A percentile compares a stretch with the other conserved stretches of the same genome.
Evolutionary conservation across 2,113 vertebrate genomes (phyloP).

Genomic region (Hippoglossus stenolepis): DNA sequence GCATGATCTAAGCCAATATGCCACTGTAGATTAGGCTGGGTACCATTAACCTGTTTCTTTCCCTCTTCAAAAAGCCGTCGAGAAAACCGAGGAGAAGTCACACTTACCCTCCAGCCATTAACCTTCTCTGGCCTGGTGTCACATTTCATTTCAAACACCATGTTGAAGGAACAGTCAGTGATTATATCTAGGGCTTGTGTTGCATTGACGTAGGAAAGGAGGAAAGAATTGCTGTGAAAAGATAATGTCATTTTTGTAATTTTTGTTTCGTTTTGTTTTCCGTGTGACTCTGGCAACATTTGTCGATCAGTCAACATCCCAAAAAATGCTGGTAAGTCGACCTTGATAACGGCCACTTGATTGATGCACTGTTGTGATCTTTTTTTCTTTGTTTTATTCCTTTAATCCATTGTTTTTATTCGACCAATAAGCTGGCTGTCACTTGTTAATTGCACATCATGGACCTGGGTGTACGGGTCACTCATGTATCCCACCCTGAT

Average conservation of each 20-base stretch:
- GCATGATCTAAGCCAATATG: conserved; percentile 15
- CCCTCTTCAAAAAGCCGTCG: conserved; percentile 1
- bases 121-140: conserved; percentile 26
- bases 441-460: conserved; percentile 82
- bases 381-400: conserved; percentile 37
- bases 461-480: conserved; percentile 77
- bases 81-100: conserved; percentile 3
- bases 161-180: conserved; percentile 19
- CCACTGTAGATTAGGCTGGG: conserved; percentile 13
- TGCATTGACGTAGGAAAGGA: conserved; percentile 41
- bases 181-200: conserved; percentile 34
- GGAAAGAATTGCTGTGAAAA: conserved; percentile 70
- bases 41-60: not conserved
- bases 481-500: conserved; percentile 73
- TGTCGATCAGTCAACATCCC: conserved; percentile 87
- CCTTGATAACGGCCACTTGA: conserved; percentile 81
- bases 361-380: conserved; percentile 83
- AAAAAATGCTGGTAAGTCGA: conserved; percentile 89
- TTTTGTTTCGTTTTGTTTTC: conserved; percentile 84
- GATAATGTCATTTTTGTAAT: conserved; percentile 82
- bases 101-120: conserved; percentile 37
- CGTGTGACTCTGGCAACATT: conserved; percentile 86
- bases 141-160: conserved; percentile 20
- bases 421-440: conserved; percentile 79
- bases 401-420: conserved; percentile 75